phyloP scores from a whole-genome alignment of 1,140 invertebrate species.

The Ylistrum balloti region DNA sequence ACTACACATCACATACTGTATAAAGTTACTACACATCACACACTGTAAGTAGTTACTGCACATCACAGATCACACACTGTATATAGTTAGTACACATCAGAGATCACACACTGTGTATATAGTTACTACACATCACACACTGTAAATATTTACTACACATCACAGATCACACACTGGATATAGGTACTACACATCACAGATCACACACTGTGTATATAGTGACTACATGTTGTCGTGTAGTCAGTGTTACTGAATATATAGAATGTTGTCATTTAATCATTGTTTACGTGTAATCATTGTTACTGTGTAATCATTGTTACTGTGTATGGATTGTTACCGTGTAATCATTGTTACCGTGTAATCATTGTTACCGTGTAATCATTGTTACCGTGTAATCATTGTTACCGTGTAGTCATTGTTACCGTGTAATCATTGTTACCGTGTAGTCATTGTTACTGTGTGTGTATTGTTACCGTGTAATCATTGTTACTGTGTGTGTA shows the following conservation, averaged over 20 bases:
- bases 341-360: background rate
- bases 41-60: no score
- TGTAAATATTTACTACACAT: no score
- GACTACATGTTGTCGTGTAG: background rate
- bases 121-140: no score
- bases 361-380: background rate
- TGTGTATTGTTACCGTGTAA: background rate
- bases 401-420: background rate
- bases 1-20: no score
- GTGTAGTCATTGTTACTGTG: background rate
- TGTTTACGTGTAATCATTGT: background rate
- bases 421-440: background rate
- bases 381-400: background rate
- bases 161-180: no score
- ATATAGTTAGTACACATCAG: no score
- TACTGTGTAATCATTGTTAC: background rate
- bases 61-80: no score
- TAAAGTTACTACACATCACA: no score
- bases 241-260: background rate
- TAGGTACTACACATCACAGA: no score
- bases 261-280: background rate
- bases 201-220: no score
- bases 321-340: background rate
- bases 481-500: no score
- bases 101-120: no score